phyloP scores from a whole-genome alignment of 2,113 vertebrate genomes.

The Pipra filicauda region DNA sequence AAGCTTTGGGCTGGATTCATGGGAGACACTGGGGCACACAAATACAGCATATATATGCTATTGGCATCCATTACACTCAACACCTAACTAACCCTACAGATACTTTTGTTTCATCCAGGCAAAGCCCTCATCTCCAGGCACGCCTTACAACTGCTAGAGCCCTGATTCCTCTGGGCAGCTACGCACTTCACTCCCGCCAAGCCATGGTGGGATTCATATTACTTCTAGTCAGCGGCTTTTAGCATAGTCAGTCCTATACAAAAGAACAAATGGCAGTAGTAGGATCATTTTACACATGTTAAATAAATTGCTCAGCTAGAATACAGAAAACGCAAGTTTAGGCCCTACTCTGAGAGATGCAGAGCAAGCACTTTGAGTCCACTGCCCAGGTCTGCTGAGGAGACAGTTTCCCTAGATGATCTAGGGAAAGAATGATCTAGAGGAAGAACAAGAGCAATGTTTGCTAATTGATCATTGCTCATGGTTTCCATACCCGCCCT shows the following conservation, averaged over 20 bases:
- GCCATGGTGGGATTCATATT: background rate
- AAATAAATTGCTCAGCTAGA: background rate
- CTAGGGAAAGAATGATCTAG: no score
- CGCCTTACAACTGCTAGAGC: background rate
- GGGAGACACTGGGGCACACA: background rate
- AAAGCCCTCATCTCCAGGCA: background rate
- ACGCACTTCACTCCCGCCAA: background rate
- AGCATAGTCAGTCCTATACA: background rate
- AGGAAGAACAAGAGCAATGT: background rate
- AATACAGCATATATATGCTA: background rate
- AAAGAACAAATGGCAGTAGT: background rate
- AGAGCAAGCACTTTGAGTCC: background rate
- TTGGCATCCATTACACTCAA: background rate
- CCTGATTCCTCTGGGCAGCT: background rate
- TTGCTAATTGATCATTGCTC: background rate
- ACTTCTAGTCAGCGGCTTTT: background rate
- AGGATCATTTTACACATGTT: background rate
- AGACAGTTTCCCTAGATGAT: background rate
- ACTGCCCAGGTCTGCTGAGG: background rate
- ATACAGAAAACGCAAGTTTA: background rate
- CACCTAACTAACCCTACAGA: background rate
- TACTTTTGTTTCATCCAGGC: background rate
- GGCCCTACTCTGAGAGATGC: background rate
- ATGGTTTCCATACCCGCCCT: background rate
- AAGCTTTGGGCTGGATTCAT: background rate